phyloP scores from a whole-genome alignment of 2,113 vertebrate species.

The Esox niger region DNA sequence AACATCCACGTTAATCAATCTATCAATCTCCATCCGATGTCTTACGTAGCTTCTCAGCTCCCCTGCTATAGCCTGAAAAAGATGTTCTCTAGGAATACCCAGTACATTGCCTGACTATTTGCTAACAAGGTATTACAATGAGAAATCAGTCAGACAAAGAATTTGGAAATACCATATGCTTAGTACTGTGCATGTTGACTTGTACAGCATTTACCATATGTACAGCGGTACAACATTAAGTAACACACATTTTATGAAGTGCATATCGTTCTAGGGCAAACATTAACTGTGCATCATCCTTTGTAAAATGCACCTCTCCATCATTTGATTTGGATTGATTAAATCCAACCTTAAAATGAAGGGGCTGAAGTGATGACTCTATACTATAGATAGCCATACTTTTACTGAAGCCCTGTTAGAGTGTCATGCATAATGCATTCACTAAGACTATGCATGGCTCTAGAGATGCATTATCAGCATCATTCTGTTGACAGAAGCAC shows the following conservation, averaged over 20 bases:
- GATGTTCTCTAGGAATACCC: background rate
- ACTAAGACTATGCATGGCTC: background rate
- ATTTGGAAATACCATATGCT: background rate
- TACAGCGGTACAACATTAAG: background rate
- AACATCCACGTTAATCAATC: background rate
- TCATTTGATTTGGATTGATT: background rate
- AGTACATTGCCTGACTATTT: background rate
- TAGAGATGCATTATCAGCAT: background rate
- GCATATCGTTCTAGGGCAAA: background rate
- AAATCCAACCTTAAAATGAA: background rate
- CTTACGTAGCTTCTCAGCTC: background rate
- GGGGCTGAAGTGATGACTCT: background rate
- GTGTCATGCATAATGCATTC: conserved; percentile 11
- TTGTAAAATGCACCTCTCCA: background rate
- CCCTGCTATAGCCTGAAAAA: background rate
- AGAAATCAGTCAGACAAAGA: background rate
- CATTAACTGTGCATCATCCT: background rate
- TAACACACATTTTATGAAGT: background rate
- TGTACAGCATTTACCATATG: too few species aligned
- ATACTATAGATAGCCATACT: too few species aligned
- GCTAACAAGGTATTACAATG: too few species aligned
- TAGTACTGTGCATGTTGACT: background rate
- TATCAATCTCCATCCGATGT: background rate
- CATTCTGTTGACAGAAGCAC: background rate
- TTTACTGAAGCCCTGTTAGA: background rate